A percentile compares a stretch with the other conserved stretches of the same genome.
These are phyloP conservation scores for Intellagama lesueurii DNA, from an alignment of 2,797 vertebrate species.

Conservation along the genomic window DNA sequence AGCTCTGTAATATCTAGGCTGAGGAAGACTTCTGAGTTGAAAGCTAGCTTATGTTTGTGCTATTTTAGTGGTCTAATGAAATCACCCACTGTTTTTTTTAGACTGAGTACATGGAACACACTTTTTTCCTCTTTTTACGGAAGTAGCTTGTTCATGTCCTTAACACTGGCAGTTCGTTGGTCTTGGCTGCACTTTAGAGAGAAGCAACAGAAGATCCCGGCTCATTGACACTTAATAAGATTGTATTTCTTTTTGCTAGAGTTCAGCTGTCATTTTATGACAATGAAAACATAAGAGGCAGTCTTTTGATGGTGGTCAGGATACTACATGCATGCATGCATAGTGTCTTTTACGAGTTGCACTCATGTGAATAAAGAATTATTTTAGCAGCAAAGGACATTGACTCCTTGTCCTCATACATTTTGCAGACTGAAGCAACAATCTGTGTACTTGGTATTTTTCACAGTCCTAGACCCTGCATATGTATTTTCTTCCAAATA, in stretches of 20 bases:
- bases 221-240: neutral
- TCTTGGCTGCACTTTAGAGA: neutral
- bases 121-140: no score
- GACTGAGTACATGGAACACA: no score
- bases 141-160: neutral
- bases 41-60: no score
- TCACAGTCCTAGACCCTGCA: neutral
- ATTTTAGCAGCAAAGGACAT: neutral
- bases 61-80: no score
- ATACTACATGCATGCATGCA: no score
- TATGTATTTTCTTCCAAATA: neutral
- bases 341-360: neutral
- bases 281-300: neutral
- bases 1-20: no score
- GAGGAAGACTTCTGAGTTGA: no score
- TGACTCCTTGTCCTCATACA: neutral
- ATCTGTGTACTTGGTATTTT: neutral
- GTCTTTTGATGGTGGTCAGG: neutral
- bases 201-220: neutral
- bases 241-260: neutral
- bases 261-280: neutral
- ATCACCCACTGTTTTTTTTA: no score
- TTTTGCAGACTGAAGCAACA: neutral
- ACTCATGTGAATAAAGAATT: neutral
- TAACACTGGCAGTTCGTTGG: neutral